Evolutionary conservation across 2,797 vertebrate genomes (phyloP).

Genomic region (Premnoplex brunnescens): DNA sequence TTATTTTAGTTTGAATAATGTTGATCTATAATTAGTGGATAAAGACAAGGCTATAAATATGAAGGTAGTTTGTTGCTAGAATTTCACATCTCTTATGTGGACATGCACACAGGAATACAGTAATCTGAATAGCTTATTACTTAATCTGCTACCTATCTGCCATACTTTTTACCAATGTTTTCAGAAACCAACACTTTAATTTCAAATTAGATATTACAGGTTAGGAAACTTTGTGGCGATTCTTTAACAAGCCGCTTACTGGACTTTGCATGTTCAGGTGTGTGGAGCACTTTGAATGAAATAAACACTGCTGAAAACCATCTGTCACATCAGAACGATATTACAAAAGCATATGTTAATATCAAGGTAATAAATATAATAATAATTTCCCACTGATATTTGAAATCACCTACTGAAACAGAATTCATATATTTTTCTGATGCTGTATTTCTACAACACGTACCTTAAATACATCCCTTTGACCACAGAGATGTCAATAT

Average conservation of each 20-base stretch:
- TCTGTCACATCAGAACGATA: background rate
- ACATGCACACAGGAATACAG: background rate
- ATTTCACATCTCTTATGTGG: background rate
- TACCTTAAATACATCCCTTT: background rate
- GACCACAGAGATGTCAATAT: background rate
- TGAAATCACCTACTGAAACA: background rate
- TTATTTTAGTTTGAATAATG: background rate
- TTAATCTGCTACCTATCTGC: background rate
- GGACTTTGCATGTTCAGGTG: background rate
- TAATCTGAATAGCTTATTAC: background rate
- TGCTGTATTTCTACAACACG: background rate
- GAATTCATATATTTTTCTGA: background rate
- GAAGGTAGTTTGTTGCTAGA: background rate
- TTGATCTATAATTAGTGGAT: background rate
- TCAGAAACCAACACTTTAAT: background rate
- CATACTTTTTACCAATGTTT: background rate
- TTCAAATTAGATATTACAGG: background rate
- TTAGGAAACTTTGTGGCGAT: background rate
- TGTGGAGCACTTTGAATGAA: background rate
- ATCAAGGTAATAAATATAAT: background rate
- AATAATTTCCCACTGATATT: background rate
- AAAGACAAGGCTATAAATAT: background rate
- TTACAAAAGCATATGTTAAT: background rate
- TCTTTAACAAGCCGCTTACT: background rate
- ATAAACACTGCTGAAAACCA: background rate